phyloP scores from a whole-genome alignment of 1,140 invertebrate species.

The Drosophila kepulauana region DNA sequence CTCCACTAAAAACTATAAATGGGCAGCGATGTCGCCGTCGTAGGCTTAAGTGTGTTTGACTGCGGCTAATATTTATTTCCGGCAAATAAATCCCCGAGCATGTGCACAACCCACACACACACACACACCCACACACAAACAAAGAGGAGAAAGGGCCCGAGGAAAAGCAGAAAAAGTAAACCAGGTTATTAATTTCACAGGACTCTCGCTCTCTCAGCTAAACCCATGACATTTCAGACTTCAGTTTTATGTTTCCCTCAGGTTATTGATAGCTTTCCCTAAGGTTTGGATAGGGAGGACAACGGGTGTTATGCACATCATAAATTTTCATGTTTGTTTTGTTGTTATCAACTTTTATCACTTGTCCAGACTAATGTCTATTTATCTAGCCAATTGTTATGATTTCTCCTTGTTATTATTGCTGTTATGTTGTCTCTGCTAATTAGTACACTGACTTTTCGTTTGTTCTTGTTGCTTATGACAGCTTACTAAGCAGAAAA shows the following conservation, averaged over 20 bases:
- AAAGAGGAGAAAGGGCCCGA: conserved; percentile 37
- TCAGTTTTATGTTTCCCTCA: conserved; percentile 67
- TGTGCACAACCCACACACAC: conserved; percentile 32
- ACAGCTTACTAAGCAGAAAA: conserved; percentile 60
- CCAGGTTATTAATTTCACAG: conserved; percentile 83
- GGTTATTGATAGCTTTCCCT: conserved; percentile 64
- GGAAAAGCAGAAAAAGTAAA: conserved; percentile 55
- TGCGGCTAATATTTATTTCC: conserved; percentile 84
- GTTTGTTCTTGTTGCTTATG: conserved; percentile 12
- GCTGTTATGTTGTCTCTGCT: conserved; percentile 28
- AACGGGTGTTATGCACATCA: conserved; percentile 50
- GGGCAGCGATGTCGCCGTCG: conserved; percentile 48
- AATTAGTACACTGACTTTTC: conserved; percentile 54
- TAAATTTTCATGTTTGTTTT: conserved; percentile 66
- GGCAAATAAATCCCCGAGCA: conserved; percentile 81
- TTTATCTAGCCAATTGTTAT: conserved; percentile 44
- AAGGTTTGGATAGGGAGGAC: background rate
- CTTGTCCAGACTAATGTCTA: conserved; percentile 37
- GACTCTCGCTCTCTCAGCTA: conserved; percentile 36
- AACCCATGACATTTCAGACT: conserved; percentile 53
- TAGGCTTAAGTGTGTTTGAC: conserved; percentile 83
- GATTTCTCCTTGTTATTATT: conserved; percentile 39
- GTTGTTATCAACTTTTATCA: conserved; percentile 67
- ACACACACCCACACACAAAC: conserved; percentile 45
- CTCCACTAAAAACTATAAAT: conserved; percentile 68